These are phyloP conservation scores for Trialeurodes vaporariorum DNA, from an alignment of 1,140 invertebrate species.

Conservation along the genomic window DNA sequence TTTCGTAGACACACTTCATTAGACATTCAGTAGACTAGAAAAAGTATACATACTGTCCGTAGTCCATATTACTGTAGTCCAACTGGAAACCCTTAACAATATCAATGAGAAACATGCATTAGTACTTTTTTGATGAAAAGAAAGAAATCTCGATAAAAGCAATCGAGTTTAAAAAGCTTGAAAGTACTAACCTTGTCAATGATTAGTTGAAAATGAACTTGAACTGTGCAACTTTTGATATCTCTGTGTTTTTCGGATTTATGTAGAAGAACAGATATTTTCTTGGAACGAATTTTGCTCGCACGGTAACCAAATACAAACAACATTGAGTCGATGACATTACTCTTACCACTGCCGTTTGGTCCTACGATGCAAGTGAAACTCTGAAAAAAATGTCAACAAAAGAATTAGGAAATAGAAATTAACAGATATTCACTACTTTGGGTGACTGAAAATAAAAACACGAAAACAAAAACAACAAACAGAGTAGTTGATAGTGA, in stretches of 20 bases:
- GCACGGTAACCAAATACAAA: constrained; percentile 98
- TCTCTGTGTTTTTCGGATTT: constrained; percentile 77
- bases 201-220: constrained; percentile 84
- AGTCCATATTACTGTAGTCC: no score
- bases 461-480: no score
- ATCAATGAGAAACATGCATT: constrained; percentile 9
- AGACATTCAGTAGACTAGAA: no score
- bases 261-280: constrained; percentile 86
- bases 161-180: constrained; percentile 1
- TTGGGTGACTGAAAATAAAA: no score
- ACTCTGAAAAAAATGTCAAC: constrained; percentile 60
- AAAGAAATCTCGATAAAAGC: no score
- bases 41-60: no score
- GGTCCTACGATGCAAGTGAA: constrained; percentile 96
- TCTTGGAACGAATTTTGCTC: constrained; percentile 91
- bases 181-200: constrained; percentile 49
- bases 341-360: constrained; percentile 99
- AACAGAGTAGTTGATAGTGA: not conserved
- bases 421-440: constrained; percentile 12
- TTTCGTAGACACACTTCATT: no score
- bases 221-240: constrained; percentile 69
- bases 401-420: no score
- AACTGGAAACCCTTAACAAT: no score
- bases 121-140: not conserved
- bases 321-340: constrained; percentile 98